phyloP scores from a whole-genome alignment of 2,888 invertebrate genomes.

The Euproctis similis region DNA sequence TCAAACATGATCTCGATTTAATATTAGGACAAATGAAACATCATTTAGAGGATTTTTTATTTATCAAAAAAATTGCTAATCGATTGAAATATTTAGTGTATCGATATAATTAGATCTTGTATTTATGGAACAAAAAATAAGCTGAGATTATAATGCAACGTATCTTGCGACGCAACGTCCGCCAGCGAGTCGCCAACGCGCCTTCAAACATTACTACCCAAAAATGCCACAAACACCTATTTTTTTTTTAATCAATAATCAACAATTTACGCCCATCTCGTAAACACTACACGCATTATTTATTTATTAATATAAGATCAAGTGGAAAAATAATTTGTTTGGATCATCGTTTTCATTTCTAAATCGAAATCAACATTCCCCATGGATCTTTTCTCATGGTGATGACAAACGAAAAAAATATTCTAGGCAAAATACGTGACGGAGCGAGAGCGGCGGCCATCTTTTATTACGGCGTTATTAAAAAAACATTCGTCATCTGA shows the following conservation, averaged over 20 bases:
- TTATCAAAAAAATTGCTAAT: no score
- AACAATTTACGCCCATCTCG: slow-evolving; percentile 73
- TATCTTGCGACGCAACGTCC: slow-evolving; percentile 4
- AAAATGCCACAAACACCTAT: slow-evolving; percentile 70
- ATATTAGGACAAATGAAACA: no score
- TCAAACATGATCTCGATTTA: no score
- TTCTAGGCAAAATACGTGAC: slow-evolving; percentile 49
- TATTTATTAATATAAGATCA: slow-evolving; percentile 67
- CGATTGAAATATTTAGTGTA: no score
- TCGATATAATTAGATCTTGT: no score
- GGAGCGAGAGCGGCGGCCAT: slow-evolving; percentile 23
- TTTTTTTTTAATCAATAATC: slow-evolving; percentile 76
- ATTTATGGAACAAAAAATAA: no score
- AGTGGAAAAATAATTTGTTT: slow-evolving; percentile 76
- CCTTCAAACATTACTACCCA: slow-evolving; percentile 54
- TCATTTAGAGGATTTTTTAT: no score
- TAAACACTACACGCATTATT: slow-evolving; percentile 69
- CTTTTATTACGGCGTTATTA: slow-evolving; percentile 24
- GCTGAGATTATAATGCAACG: slow-evolving; percentile 1
- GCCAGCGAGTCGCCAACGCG: slow-evolving; percentile 19
- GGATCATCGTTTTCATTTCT: slow-evolving; percentile 35
- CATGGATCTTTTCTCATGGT: no score
- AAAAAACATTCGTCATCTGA: no score
- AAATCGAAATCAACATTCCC: no score
- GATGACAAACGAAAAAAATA: no score